Percentiles rank a stretch among this genome's conserved stretches.
phyloP scores from a whole-genome alignment of 2,888 invertebrate genomes.

The Pammene aurita region DNA sequence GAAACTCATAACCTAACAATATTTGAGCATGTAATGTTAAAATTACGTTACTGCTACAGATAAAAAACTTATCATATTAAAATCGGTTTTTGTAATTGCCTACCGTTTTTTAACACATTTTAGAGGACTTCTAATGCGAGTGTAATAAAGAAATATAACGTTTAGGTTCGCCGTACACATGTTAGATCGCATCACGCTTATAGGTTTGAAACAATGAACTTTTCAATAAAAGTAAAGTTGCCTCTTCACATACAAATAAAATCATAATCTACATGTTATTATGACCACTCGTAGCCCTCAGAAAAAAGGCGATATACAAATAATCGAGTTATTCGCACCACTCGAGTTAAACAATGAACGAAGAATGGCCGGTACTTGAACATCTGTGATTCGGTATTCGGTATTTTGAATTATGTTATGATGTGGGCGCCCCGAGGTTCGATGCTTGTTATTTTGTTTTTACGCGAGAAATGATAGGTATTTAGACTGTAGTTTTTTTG shows the following conservation, averaged over 20 bases:
- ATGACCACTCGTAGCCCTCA: constrained; percentile 35
- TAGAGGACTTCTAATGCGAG: too few species aligned
- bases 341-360: constrained; percentile 71
- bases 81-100: too few species aligned
- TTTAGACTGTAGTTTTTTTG: too few species aligned
- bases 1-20: too few species aligned
- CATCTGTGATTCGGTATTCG: constrained; percentile 62
- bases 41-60: too few species aligned
- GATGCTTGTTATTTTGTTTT: neutral
- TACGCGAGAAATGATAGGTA: constrained; percentile 5
- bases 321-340: constrained; percentile 70
- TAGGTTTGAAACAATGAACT: too few species aligned
- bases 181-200: too few species aligned
- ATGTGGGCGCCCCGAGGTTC: constrained; percentile 18
- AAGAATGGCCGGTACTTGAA: constrained; percentile 61
- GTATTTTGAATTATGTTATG: constrained; percentile 21
- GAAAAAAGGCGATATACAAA: constrained; percentile 55
- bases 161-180: too few species aligned
- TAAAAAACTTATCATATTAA: too few species aligned
- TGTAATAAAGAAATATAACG: too few species aligned
- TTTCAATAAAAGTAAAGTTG: neutral
- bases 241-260: constrained; percentile 49
- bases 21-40: too few species aligned
- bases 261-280: constrained; percentile 48
- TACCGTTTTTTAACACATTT: too few species aligned